phyloP scores from a whole-genome alignment of 2,113 vertebrate species.

The Colius striatus region DNA sequence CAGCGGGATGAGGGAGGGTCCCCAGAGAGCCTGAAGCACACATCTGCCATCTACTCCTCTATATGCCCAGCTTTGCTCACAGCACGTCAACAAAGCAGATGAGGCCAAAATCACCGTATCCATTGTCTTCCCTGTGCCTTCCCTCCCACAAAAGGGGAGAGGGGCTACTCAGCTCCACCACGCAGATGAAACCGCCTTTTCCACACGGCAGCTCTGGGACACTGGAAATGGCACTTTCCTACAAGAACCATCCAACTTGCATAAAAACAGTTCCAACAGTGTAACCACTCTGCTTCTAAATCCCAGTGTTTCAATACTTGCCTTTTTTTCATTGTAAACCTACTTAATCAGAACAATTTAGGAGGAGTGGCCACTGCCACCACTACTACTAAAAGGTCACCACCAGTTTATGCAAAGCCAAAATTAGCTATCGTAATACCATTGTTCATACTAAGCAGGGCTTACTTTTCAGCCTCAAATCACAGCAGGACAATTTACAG shows the following conservation, averaged over 20 bases:
- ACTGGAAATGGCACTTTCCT: not conserved
- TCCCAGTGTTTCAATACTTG: not conserved
- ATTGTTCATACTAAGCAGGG: constrained; percentile 1
- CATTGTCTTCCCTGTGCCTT: not conserved
- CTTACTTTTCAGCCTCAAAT: constrained; percentile 25
- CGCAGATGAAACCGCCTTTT: fast-evolving
- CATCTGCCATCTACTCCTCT: not conserved
- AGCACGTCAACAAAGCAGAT: not conserved
- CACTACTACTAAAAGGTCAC: not conserved
- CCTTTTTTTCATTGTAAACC: not conserved
- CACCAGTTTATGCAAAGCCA: constrained; percentile 12
- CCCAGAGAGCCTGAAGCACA: not conserved
- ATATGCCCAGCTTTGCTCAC: not conserved
- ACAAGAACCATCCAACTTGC: not conserved
- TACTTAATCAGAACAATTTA: not conserved
- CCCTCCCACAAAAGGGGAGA: not conserved
- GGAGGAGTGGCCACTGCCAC: constrained; percentile 6
- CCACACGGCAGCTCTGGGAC: not conserved
- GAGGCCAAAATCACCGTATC: not conserved
- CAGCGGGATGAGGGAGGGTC: not conserved
- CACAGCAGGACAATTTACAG: constrained; percentile 25
- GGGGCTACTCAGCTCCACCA: not conserved
- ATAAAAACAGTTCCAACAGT: not conserved
- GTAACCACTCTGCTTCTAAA: not conserved
- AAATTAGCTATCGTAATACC: not conserved